These are phyloP conservation scores for Synergus laeviventris DNA, from an alignment of 2,888 invertebrate species.

Conservation along the genomic window DNA sequence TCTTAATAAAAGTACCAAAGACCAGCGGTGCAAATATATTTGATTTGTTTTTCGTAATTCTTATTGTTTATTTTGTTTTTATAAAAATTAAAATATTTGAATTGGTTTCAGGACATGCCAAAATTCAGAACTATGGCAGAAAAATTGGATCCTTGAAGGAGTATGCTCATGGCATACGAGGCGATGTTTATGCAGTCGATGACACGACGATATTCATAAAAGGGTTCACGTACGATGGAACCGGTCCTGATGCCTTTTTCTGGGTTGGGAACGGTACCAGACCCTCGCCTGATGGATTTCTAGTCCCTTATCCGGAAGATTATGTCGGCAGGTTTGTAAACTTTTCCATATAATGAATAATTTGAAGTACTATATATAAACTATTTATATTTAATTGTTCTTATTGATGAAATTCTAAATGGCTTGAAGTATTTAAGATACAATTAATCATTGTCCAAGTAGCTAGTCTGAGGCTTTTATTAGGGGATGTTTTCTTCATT, in stretches of 20 bases:
- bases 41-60: neutral
- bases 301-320: slow-evolving; percentile 92
- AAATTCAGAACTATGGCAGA: slow-evolving; percentile 80
- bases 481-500: slow-evolving; percentile 29
- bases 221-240: slow-evolving; percentile 92
- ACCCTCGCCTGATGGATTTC: slow-evolving; percentile 88
- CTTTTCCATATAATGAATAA: neutral
- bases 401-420: neutral
- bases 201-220: slow-evolving; percentile 92
- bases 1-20: neutral
- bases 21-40: neutral
- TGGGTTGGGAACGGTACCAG: slow-evolving; percentile 91
- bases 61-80: neutral
- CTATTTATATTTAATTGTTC: neutral
- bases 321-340: slow-evolving; percentile 85
- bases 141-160: slow-evolving; percentile 84
- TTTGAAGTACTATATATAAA: neutral
- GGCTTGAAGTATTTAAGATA: neutral
- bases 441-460: neutral
- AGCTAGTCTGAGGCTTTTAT: neutral
- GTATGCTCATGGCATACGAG: slow-evolving; percentile 88
- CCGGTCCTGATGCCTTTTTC: slow-evolving; percentile 92
- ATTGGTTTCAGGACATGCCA: slow-evolving; percentile 60
- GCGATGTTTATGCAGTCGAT: slow-evolving; percentile 91
- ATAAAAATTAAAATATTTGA: neutral